Evolutionary conservation across 2,113 vertebrate genomes (phyloP).

Genomic region (Eleginops maclovinus): DNA sequence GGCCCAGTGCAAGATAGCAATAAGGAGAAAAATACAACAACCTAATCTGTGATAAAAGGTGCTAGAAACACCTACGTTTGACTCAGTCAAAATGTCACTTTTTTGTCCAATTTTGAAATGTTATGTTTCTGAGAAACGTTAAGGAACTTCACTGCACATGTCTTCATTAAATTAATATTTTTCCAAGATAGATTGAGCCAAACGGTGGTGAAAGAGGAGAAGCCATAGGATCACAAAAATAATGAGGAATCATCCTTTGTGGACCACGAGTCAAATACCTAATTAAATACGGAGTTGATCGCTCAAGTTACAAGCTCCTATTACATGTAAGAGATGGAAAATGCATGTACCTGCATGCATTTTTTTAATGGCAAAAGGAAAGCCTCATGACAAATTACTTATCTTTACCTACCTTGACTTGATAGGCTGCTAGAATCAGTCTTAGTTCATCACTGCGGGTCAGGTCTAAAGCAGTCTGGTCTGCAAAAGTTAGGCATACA

Average conservation of each 20-base stretch:
- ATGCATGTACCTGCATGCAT: too few species aligned
- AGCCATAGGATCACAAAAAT: not conserved
- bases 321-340: not conserved
- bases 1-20: not conserved
- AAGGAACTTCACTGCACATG: not conserved
- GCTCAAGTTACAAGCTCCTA: too few species aligned
- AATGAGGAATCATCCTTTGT: not conserved
- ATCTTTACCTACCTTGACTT: constrained; percentile 83
- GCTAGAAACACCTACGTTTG: not conserved
- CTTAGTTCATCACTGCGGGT: constrained; percentile 88
- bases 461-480: constrained; percentile 89
- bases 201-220: not conserved
- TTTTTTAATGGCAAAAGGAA: too few species aligned
- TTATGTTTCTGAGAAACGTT: not conserved
- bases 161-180: constrained; percentile 13
- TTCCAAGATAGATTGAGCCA: not conserved
- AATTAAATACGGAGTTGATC: too few species aligned
- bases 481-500: constrained; percentile 74
- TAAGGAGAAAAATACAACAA: not conserved
- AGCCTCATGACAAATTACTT: not conserved
- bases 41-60: constrained; percentile 2
- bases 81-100: not conserved
- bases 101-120: not conserved
- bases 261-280: not conserved
- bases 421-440: constrained; percentile 83